These are phyloP conservation scores for Hesperia comma DNA, from an alignment of 2,888 invertebrate species.

Conservation along the genomic window DNA sequence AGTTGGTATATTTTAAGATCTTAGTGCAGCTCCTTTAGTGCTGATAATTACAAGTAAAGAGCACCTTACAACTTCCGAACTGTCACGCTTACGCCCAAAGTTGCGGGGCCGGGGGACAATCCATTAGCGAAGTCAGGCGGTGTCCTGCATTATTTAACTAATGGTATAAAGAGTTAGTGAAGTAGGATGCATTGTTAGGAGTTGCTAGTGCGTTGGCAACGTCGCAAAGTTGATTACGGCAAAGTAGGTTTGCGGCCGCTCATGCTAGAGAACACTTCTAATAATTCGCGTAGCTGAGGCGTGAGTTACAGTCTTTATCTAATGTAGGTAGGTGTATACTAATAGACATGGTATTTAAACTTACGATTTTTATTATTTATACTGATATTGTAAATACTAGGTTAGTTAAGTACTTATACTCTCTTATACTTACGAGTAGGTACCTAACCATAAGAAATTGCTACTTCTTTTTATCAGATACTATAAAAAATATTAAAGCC, in stretches of 20 bases:
- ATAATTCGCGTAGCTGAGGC: background rate
- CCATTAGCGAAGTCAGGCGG: slow-evolving; percentile 77
- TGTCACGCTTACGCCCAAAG: slow-evolving; percentile 49
- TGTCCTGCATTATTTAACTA: slow-evolving; percentile 75
- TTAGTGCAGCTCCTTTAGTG: too few species aligned
- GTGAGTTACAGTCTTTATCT: too few species aligned
- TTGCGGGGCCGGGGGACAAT: slow-evolving; percentile 52
- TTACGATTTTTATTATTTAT: too few species aligned
- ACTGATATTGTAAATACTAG: too few species aligned
- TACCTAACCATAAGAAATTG: too few species aligned
- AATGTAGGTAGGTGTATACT: too few species aligned
- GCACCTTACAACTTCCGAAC: background rate
- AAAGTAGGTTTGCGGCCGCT: slow-evolving; percentile 26
- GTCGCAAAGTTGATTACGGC: slow-evolving; percentile 41
- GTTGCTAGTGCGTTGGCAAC: slow-evolving; percentile 66
- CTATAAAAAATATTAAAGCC: too few species aligned
- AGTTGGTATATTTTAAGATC: too few species aligned
- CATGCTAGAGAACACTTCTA: background rate
- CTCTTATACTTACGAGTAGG: too few species aligned
- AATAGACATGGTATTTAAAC: too few species aligned
- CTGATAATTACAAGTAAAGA: slow-evolving; percentile 1
- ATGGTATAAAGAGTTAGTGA: slow-evolving; percentile 76
- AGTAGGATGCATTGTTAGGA: slow-evolving; percentile 63
- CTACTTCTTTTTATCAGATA: too few species aligned
- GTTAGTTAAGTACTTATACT: too few species aligned